Evolutionary conservation across 1,140 invertebrate genomes (phyloP), one percentile per base, ranked within the genome.

Genomic region (Steinernema khuongi): DNA sequence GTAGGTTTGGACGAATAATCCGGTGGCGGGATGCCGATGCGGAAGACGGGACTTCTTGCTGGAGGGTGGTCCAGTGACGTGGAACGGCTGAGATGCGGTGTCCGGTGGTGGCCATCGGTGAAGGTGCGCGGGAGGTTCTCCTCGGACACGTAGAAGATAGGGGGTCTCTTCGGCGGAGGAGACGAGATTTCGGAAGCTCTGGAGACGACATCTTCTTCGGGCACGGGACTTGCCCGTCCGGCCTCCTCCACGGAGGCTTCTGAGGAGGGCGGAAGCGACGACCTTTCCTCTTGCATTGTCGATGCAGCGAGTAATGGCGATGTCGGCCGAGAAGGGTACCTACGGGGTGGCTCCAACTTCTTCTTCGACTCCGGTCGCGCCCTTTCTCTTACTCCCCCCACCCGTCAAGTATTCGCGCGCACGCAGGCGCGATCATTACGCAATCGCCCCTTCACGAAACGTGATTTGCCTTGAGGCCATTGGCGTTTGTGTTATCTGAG

Each of bases 1-100:
- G 30, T 29, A 67, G 33, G 31, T 71, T 69, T 69, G 19, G 67
- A 73, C n/a, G 44, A 31, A 1, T 36, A 41, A 69, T 44, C 29
- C 17, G 70, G 44, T 68, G 33, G 30, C 22, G 32, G 43, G 0
- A 60, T 74, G 41, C 70, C 78, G 36, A 79, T 79, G 67, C 78
- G 28, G 32, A 79, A 79, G 26, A 79, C 77, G 19, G 78, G 77
- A 30, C 76, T 79, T 31, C 74, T 60, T 7, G 19, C 33, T 17
- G 78, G 78, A 33, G 72, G 78, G 17, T 73, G 74, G 44, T 79
- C 78, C 1, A 77, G 76, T 26, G 73, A 72, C 31, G 76, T 73
- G 17, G 74, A 75, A 11, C 76, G 43, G 44, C 71, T 68, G 7
- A 77, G 67, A 30, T 73, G 2, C 32, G 72, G 14, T 33, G 72